A percentile compares a stretch with the other conserved stretches of the same genome.
Conservation (phyloP, 2,113 vertebrate species). For the Ciconia boyciana region DNA sequence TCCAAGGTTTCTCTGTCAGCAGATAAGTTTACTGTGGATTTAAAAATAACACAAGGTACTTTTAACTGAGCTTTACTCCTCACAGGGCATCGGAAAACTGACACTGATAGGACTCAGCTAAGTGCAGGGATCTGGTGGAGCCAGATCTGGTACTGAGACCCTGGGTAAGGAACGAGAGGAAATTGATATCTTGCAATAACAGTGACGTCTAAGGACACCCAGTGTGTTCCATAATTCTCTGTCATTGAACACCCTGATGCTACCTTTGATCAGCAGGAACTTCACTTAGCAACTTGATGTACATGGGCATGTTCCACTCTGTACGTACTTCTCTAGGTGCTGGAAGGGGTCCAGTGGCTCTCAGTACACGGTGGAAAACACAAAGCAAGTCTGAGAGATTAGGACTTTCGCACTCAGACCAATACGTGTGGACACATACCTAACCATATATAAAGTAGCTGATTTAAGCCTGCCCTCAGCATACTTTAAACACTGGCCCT, state of each 20-base stretch:
- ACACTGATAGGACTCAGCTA: background rate
- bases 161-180: background rate
- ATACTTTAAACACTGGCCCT: background rate
- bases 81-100: background rate
- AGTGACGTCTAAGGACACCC: background rate
- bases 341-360: background rate
- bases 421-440: background rate
- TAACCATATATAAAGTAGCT: background rate
- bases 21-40: background rate
- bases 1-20: background rate
- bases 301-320: background rate
- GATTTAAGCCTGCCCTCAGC: background rate
- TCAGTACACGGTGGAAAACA: background rate
- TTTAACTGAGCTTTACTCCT: background rate
- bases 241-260: background rate
- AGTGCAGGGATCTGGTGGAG: background rate
- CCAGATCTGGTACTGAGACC: background rate
- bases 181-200: background rate
- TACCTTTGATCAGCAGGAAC: background rate
- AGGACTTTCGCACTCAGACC: background rate
- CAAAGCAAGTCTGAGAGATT: background rate
- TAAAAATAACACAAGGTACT: background rate
- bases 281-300: background rate
- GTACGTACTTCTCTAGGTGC: background rate
- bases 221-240: accelerated